Evolutionary conservation across 2,888 invertebrate genomes (phyloP), one percentile per base, ranked within the genome.

Genomic region (Hecatera dysodea): DNA sequence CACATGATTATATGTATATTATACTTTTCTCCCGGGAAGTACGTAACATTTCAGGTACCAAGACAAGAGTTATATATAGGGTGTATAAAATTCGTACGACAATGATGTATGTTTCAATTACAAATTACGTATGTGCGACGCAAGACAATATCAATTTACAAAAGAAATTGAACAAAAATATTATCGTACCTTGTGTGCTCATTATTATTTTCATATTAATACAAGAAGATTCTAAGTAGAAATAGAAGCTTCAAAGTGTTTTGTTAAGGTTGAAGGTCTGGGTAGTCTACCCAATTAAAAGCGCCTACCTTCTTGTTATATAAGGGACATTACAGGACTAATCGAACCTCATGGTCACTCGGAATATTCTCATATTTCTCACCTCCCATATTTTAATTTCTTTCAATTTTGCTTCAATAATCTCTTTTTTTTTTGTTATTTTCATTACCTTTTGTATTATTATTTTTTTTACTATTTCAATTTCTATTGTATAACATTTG

Each of bases 61-160:
- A 57, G 42, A 36, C 17, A 63, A 74, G 53, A 80, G 33, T 39
- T 67, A 67, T 74, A 19, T 67, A 67, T 74, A 19, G 36, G 44
- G 17, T 60, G 24, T 53, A 66, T 63, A 75, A 76, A 74, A 53
- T 52, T 12, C 56, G 52, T 48, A 57, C 36, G 67, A 76, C 62
- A 67, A 67, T 63, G 53, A 74, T 74, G 62, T 76, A 80, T 76
- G 53, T 75, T 59, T 63, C 75, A 76, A 76, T 76, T 80, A 74
- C 59, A 22, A 67, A 67, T 63, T 62, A 59, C 44, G 12, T 60
- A 62, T 55, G n/a, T 39, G 27, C 22, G 29, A 57, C 22, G 42
- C 42, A 50, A 36, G 15, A 36, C 59, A 61, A n/a, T 48, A 33
- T 59, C 17, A 46, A 78, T 71, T 48, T 70, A 24, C 11, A 33